Evolutionary conservation across 2,797 vertebrate species (phyloP).

Genomic region (Aselliscus stoliczkanus): DNA sequence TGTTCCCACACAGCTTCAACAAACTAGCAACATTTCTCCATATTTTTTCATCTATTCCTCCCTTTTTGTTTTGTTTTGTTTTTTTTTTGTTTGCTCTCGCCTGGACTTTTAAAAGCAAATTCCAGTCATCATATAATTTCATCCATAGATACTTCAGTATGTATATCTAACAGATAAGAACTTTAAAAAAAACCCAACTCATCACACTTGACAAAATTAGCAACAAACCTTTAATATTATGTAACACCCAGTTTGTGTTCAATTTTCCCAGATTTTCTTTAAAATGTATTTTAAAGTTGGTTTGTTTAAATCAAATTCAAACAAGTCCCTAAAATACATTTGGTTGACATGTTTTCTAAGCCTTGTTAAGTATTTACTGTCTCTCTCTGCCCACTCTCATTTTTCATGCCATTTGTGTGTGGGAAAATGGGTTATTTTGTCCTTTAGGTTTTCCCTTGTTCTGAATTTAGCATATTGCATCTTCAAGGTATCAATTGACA

Average conservation of each 20-base stretch:
- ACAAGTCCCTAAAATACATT: background rate
- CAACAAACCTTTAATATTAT: background rate
- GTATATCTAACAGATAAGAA: background rate
- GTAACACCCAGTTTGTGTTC: background rate
- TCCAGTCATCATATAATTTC: background rate
- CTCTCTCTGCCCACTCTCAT: background rate
- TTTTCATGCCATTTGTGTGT: background rate
- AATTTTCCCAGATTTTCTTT: background rate
- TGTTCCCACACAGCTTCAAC: background rate
- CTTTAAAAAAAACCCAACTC: no score
- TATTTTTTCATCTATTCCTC: background rate
- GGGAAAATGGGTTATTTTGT: background rate
- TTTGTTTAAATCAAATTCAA: background rate
- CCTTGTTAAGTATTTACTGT: background rate
- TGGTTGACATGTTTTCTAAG: background rate
- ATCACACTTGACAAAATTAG: background rate
- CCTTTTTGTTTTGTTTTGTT: background rate
- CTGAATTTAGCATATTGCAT: background rate
- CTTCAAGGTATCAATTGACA: background rate
- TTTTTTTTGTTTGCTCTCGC: background rate
- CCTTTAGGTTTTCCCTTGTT: background rate
- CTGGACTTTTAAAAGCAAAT: constrained; percentile 13
- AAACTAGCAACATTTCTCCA: background rate
- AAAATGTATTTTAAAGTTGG: background rate
- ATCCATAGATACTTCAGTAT: background rate